Conservation (phyloP, 2,888 invertebrate genomes). For the Drosophila crucigera region DNA sequence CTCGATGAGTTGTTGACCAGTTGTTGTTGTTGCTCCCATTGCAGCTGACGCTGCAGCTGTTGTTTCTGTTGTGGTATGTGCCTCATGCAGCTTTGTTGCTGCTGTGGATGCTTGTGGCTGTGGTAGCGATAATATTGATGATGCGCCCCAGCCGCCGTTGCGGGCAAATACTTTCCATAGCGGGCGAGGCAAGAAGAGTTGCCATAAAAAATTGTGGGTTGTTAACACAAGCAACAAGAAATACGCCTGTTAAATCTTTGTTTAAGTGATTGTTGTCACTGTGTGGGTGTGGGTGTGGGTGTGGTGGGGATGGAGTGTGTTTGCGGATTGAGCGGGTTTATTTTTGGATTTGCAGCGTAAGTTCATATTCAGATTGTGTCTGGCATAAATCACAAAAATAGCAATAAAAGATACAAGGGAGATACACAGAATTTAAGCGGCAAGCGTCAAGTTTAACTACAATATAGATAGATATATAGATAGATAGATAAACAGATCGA, state of each 20-base stretch:
- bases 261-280: conserved; percentile 39
- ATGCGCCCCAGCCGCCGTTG: conserved; percentile 69
- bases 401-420: conserved; percentile 1
- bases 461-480: background rate
- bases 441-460: conserved; percentile 49
- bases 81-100: conserved; percentile 47
- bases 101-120: conserved; percentile 59
- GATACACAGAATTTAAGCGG: conserved; percentile 38
- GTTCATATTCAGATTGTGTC: conserved; percentile 12
- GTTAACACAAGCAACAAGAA: conserved; percentile 33
- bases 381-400: conserved; percentile 32
- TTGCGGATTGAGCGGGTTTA: conserved; percentile 15
- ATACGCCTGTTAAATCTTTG: conserved; percentile 50
- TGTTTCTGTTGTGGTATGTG: conserved; percentile 48
- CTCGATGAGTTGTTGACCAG: conserved; percentile 69
- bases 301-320: conserved; percentile 13
- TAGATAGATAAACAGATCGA: background rate
- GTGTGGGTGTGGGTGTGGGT: conserved; percentile 25
- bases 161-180: conserved; percentile 75
- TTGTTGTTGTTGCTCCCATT: conserved; percentile 57
- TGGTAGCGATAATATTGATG: conserved; percentile 81
- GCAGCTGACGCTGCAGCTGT: conserved; percentile 46
- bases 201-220: conserved; percentile 67
- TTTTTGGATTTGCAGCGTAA: background rate
- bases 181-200: conserved; percentile 40